These are phyloP conservation scores for Adela reaumurella DNA, from an alignment of 2,888 invertebrate species.

Conservation along the genomic window DNA sequence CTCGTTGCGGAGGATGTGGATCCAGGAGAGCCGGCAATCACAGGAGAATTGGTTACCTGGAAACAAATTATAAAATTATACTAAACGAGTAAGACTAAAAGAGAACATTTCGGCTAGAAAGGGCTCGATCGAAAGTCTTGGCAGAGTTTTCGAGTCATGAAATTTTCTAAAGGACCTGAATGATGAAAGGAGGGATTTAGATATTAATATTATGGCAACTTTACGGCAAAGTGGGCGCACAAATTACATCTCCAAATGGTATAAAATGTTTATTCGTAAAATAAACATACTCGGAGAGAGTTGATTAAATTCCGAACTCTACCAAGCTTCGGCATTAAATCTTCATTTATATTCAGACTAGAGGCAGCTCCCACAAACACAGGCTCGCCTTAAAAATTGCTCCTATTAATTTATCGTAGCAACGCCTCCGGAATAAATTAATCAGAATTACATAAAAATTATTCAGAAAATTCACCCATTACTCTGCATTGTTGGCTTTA, in stretches of 20 bases:
- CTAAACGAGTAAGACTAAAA: too few relatives aligned
- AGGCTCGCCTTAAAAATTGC: not conserved
- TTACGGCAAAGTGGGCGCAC: not conserved
- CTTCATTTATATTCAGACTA: not conserved
- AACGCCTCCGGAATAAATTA: not conserved
- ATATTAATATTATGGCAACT: too few relatives aligned
- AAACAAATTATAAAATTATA: slow-evolving; percentile 10
- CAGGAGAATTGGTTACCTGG: slow-evolving; percentile 77
- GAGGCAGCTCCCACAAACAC: not conserved
- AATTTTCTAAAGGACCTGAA: too few relatives aligned
- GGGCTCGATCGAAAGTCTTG: too few relatives aligned
- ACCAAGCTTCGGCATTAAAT: not conserved
- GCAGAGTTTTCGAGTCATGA: too few relatives aligned
- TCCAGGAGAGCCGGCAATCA: slow-evolving; percentile 79
- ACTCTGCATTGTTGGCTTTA: too few relatives aligned
- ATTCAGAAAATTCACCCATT: too few relatives aligned
- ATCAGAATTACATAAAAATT: not conserved
- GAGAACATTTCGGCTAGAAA: too few relatives aligned
- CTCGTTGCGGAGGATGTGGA: slow-evolving; percentile 68
- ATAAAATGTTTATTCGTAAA: not conserved
- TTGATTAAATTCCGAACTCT: not conserved
- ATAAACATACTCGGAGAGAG: not conserved
- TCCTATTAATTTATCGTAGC: not conserved
- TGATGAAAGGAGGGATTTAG: too few relatives aligned
- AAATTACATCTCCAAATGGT: not conserved